Conservation (phyloP, 2,888 invertebrate genomes). For the Polyommatus icarus region DNA sequence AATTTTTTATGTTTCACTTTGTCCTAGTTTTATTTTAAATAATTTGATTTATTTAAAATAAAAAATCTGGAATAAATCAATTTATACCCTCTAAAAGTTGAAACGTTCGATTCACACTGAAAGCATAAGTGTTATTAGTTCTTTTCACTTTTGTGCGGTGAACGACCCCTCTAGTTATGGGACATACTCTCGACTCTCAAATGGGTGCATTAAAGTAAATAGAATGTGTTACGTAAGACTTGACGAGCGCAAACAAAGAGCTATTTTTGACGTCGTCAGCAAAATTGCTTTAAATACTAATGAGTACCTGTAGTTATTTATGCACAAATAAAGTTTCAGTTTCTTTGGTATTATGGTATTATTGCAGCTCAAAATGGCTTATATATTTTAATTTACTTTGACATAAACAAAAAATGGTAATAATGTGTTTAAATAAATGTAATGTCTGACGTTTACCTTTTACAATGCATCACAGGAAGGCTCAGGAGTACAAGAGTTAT, state of each 20-base stretch:
- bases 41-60: no score
- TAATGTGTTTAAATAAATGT: no score
- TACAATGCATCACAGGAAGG: no score
- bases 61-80: neutral
- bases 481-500: no score
- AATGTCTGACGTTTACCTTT: no score
- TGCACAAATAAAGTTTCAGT: neutral
- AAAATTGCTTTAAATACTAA: constrained; percentile 13
- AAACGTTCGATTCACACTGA: neutral
- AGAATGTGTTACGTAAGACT: constrained; percentile 22
- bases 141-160: constrained; percentile 1
- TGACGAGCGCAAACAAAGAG: constrained; percentile 21
- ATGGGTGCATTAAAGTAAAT: constrained; percentile 18
- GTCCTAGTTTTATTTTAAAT: no score
- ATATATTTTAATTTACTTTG: neutral
- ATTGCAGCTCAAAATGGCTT: neutral
- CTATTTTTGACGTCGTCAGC: constrained; percentile 19
- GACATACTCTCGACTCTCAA: neutral
- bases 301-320: constrained; percentile 10
- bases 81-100: neutral
- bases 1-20: neutral
- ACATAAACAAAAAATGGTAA: no score
- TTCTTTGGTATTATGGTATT: neutral
- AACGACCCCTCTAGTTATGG: constrained; percentile 17
- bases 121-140: neutral